Evolutionary conservation across 2,113 vertebrate species (phyloP), one percentile per base, ranked within the genome.

Genomic region (Entelurus aequoreus): DNA sequence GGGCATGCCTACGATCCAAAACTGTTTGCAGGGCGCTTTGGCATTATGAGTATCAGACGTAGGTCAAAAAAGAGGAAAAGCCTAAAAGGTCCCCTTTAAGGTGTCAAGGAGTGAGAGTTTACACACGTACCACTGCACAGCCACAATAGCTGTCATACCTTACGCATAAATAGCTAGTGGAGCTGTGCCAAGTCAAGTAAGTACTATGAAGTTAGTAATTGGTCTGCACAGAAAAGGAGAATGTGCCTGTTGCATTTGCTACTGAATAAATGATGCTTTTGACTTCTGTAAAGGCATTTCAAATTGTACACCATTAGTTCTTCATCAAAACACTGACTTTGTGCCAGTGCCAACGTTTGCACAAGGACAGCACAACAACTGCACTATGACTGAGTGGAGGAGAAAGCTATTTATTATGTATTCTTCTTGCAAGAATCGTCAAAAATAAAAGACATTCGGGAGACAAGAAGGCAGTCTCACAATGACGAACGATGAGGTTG

Each of bases 401-500:
- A 21, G 16, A 54, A 14, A 3, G 7, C 8, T n/a, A 63, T 12
- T 58, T 66, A 12, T 55, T 46, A n/a, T 52, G 6, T 40, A 35
- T 52, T 63, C 28, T 46, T 0, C 12, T 49, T 71, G 63, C 40
- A 50, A 4, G 69, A 81, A 66, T 54, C 7, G 48, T 66, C 1
- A 5, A 63, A 46, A 72, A 66, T 14, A 68, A 48, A 66, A 44
- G 28, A 54, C 7, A 38, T 6, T 46, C 0, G 0, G 51, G 42
- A 49, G 35, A 54, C 48, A 21, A 58, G 6, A 53, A 35, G 36
- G 48, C 58, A 53, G 46, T 48, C 68, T 69, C 47, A 40, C 59
- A 72, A 60, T 44, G 6, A 15, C 40, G 42, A 62, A 68, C 9
- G 61, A 62, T 60, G 60, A 66, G 68, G 64, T 78, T 67, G 53